Evolutionary conservation across 64 coral and sea anemone genomes (phyloP).

Genomic region (Montipora efflorescens): DNA sequence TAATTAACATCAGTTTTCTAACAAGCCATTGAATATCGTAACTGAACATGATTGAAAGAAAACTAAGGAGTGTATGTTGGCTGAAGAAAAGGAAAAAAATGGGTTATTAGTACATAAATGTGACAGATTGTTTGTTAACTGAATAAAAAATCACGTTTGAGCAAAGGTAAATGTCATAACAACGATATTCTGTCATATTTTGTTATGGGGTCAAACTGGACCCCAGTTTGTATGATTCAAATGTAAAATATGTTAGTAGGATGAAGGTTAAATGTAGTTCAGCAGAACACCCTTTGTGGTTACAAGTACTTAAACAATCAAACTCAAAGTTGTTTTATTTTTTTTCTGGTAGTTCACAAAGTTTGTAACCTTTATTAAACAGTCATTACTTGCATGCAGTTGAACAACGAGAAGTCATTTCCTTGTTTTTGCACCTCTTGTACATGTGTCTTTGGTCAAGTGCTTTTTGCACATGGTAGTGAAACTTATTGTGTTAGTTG

Average conservation of each 20-base stretch:
- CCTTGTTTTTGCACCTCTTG: too few relatives aligned
- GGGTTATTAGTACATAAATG: neutral
- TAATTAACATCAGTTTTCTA: neutral
- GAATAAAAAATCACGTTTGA: neutral
- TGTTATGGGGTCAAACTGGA: neutral
- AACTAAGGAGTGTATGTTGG: neutral
- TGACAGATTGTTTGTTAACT: slow-evolving; percentile 6
- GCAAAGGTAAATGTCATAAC: neutral
- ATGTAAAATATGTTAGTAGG: neutral
- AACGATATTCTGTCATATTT: slow-evolving; percentile 2
- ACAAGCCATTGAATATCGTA: neutral
- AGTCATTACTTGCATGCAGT: too few relatives aligned
- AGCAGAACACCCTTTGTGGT: too few relatives aligned
- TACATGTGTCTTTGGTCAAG: too few relatives aligned
- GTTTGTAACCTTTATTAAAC: too few relatives aligned
- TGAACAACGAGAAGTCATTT: too few relatives aligned
- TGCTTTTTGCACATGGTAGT: too few relatives aligned
- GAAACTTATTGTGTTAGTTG: too few relatives aligned
- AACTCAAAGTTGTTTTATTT: too few relatives aligned
- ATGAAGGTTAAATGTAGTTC: neutral
- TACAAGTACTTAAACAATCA: too few relatives aligned
- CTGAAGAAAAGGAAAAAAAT: neutral
- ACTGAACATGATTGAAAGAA: neutral
- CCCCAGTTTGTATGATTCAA: neutral
- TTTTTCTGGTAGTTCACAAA: too few relatives aligned